Conservation (phyloP, 2,888 invertebrate genomes). For the Leucophenga maculata region DNA sequence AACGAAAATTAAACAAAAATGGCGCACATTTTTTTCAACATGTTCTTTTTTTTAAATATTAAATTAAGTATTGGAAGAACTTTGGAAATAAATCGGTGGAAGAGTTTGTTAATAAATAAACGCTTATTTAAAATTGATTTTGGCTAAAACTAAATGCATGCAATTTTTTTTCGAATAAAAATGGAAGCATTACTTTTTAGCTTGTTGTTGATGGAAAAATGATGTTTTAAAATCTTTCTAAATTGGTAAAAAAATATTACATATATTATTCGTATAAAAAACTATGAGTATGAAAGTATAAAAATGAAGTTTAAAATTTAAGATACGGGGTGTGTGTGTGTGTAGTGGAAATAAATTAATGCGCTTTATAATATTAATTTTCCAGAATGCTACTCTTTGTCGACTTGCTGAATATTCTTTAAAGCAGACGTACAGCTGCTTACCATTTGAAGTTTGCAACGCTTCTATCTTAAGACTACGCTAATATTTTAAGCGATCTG, state of each 20-base stretch:
- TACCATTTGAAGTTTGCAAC: too few relatives aligned
- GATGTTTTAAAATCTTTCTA: neutral
- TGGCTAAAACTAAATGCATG: conserved; percentile 30
- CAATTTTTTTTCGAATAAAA: conserved; percentile 42
- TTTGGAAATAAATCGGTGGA: conserved; percentile 64
- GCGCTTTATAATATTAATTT: too few relatives aligned
- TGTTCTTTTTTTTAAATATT: conserved; percentile 33
- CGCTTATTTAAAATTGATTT: conserved; percentile 44
- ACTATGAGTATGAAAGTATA: conserved; percentile 51
- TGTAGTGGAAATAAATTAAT: too few relatives aligned
- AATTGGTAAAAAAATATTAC: conserved; percentile 1
- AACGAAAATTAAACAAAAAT: conserved; percentile 26
- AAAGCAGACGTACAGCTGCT: too few relatives aligned
- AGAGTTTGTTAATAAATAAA: conserved; percentile 45
- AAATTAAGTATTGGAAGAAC: conserved; percentile 55
- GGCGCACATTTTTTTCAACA: conserved; percentile 31
- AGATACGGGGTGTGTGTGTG: too few relatives aligned
- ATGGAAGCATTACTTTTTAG: conserved; percentile 47
- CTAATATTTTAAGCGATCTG: too few relatives aligned
- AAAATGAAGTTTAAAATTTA: conserved; percentile 21
- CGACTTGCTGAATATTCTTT: too few relatives aligned
- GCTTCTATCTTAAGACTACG: too few relatives aligned
- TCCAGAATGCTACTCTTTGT: too few relatives aligned
- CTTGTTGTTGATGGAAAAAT: neutral
- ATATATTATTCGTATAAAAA: conserved; percentile 41